Percentiles rank a stretch among this genome's conserved stretches.
phyloP scores from a whole-genome alignment of 2,797 vertebrate genomes.

The Spondyliosoma cantharus region DNA sequence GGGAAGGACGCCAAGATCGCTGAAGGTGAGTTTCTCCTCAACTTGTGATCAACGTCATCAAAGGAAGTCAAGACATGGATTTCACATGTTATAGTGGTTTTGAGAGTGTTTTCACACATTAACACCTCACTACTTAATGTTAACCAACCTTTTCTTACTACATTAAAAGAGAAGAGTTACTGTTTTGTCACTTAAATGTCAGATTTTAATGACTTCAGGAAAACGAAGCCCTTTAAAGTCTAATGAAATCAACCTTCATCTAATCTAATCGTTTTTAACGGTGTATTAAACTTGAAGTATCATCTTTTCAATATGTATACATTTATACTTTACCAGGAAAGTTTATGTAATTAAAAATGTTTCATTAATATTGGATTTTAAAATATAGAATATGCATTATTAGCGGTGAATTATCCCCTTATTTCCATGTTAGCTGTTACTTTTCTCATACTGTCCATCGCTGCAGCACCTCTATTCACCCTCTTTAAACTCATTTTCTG shows the following conservation, averaged over 20 bases:
- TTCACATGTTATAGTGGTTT: neutral
- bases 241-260: neutral
- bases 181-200: neutral
- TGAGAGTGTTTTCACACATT: neutral
- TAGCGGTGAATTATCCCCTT: too few relatives aligned
- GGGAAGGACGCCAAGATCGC: neutral
- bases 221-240: neutral
- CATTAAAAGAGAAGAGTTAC: neutral
- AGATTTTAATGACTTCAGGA: neutral
- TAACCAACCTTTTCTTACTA: neutral
- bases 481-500: too few relatives aligned
- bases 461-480: too few relatives aligned
- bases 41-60: constrained; percentile 12
- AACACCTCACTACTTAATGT: too few relatives aligned
- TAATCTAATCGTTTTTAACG: neutral
- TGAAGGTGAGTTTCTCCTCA: constrained; percentile 8
- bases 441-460: too few relatives aligned
- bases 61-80: neutral
- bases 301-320: too few relatives aligned
- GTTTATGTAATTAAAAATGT: too few relatives aligned
- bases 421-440: too few relatives aligned
- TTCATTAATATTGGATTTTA: too few relatives aligned
- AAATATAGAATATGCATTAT: too few relatives aligned
- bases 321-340: too few relatives aligned
- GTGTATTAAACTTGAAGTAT: too few relatives aligned